A percentile compares a stretch with the other conserved stretches of the same genome.
These are phyloP conservation scores for Euura lappo DNA, from an alignment of 1,140 invertebrate genomes.

Conservation along the genomic window DNA sequence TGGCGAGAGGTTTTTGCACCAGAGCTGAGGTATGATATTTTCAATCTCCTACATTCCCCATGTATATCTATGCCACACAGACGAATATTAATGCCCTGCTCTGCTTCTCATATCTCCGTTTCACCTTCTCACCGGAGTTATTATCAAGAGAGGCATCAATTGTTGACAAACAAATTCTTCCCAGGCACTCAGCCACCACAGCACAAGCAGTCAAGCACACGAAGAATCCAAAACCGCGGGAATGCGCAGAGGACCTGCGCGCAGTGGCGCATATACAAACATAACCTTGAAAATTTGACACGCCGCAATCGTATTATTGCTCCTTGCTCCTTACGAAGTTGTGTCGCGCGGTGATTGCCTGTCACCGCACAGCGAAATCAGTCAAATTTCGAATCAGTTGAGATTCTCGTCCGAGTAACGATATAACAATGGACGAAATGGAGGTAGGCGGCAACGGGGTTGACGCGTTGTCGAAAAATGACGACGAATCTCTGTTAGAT, in stretches of 20 bases:
- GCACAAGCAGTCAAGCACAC: too few species aligned
- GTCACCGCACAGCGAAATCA: not conserved
- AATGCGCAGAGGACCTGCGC: not conserved
- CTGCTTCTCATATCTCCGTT: too few species aligned
- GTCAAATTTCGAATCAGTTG: not conserved
- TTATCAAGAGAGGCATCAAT: too few species aligned
- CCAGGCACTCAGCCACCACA: too few species aligned
- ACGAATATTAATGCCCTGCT: too few species aligned
- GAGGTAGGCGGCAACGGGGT: conserved; percentile 27
- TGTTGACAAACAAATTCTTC: too few species aligned
- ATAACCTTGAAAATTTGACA: conserved; percentile 14
- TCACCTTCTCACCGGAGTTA: too few species aligned
- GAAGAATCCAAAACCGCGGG: not conserved
- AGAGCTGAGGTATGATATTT: too few species aligned
- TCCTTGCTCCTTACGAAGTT: not conserved
- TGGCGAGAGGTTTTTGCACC: too few species aligned
- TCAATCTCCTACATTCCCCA: too few species aligned
- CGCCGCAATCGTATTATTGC: not conserved
- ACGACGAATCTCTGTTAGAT: not conserved
- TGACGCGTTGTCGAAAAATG: conserved; percentile 27
- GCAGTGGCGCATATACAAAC: not conserved
- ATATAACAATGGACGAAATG: conserved; percentile 36
- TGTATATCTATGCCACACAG: too few species aligned
- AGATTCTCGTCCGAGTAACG: not conserved
- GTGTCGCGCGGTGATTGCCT: not conserved